Base-by-base conservation (phyloP, 2,797 vertebrate species). In the Holocentrus rufus region DNA sequence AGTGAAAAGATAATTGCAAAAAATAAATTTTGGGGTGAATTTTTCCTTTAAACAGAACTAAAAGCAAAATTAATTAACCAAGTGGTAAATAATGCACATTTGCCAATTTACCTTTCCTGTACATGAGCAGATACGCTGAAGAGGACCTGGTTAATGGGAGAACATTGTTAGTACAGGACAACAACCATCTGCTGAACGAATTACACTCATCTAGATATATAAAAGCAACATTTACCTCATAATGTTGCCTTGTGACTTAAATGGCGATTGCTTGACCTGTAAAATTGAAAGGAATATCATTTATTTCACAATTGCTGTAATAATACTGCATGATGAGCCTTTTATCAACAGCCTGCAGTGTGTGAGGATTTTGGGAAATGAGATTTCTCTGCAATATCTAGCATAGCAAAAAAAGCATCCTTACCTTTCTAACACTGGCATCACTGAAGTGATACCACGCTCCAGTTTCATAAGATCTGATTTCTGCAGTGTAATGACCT, bases 361-460 rank as follows among this genome's bases (percentile, higher is more conserved):
- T 47, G 14, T 47, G 46, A 18, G 15, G 15, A 47, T 47, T 4
- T 47, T 5, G 17, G 44, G 9, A 7, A 44, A 44, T 42, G 36
- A n/a, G n/a, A n/a, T n/a, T 34, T 34, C 31, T 34, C 31, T 34
- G 31, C 31, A 34, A 34, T 34, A 34, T 2, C 31, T 34, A 8
- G 31, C 31, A 34, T 2, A 34, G 11, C 5, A 39, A 8, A 39
- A 39, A 39, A 8, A 39, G 8, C 36, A 7, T 39, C 36, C 80
- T 84, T 78, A 93, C 94, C 77, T 3, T 7, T 25, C 20, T 25
- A 13, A 94, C 93, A 13, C 0, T 0, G 18, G 17, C 2, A 47
- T 94, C 92, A 59, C 93, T 53, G 70, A 93, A 94, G 68, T 20
- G 0, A 52, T 94, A 94, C 93, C 93, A 94, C 30, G 15, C 30